Percentiles rank a stretch among this genome's conserved stretches.
Evolutionary conservation across 2,888 invertebrate species (phyloP).

Genomic region (Phaonia tiefii): DNA sequence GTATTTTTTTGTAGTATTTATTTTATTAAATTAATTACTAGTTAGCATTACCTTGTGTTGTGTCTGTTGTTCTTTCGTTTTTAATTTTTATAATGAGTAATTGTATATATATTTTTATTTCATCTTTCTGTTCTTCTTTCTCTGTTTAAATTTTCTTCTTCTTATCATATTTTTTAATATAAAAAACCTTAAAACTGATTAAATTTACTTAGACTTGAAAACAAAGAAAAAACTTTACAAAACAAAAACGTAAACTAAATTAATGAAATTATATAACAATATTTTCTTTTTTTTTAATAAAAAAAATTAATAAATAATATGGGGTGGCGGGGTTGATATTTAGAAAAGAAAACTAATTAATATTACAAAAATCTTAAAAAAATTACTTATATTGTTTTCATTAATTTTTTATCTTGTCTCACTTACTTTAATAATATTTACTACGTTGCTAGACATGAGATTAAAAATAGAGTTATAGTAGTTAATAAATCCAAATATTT

Average conservation of each 20-base stretch:
- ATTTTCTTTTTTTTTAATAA: not conserved
- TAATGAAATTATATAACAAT: slow-evolving; percentile 47
- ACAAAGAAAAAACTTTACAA: slow-evolving; percentile 66
- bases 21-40: slow-evolving; percentile 64
- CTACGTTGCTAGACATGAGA: slow-evolving; percentile 9
- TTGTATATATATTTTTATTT: slow-evolving; percentile 50
- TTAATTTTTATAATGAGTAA: slow-evolving; percentile 52
- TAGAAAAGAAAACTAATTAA: not conserved
- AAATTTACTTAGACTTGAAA: slow-evolving; percentile 69
- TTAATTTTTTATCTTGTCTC: not conserved
- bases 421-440: not conserved
- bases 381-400: slow-evolving; percentile 12
- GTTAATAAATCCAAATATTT: not conserved
- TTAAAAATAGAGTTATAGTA: slow-evolving; percentile 7
- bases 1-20: slow-evolving; percentile 55
- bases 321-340: not conserved
- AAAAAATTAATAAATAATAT: slow-evolving; percentile 31
- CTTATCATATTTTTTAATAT: slow-evolving; percentile 60
- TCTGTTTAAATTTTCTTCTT: slow-evolving; percentile 34
- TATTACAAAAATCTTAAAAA: slow-evolving; percentile 21
- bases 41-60: slow-evolving; percentile 66
- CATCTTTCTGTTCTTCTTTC: slow-evolving; percentile 44
- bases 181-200: slow-evolving; percentile 68
- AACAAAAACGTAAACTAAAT: slow-evolving; percentile 49
- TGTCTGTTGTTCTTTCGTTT: slow-evolving; percentile 3